Evolutionary conservation across 2,888 invertebrate species (phyloP), one percentile per base, ranked within the genome.

Genomic region (Lithophane ornitopus): DNA sequence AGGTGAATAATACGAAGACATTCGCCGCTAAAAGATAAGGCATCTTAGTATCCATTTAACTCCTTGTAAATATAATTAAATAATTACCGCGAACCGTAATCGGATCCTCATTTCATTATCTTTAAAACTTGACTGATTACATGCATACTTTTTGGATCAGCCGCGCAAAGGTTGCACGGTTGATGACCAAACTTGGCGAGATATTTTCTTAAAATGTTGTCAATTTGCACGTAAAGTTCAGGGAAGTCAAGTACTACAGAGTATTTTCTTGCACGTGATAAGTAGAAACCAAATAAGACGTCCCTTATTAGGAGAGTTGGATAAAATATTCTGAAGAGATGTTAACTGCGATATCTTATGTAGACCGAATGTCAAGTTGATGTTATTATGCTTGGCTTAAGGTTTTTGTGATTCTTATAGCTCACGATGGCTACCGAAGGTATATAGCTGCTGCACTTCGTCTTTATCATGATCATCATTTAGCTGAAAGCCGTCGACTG

Each of bases 161-260:
- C 62, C 12, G 52, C 34, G 26, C 68, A 80, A 83, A 78, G 88
- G 81, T 72, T 70, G 58, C 78, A 83, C 76, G 88, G 81, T 72
- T 70, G 58, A 54, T 12, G 28, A 34, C 81, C 87, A 59, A 78
- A 84, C 26, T 67, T 73, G 85, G 85, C n/a, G 39, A 69, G 59
- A 58, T 62, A 75, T 76, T 77, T 84, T 76, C 26, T 72, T 79
- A 44, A 63, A 83, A 86, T 88, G 74, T 79, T 62, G 69, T 74
- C 66, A 75, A 41, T 74, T 71, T 11, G 19, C 54, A 70, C 12
- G 66, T 77, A 80, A 82, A 84, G 85, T 80, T 87, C 87, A 87
- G 77, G 59, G 63, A 34, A 78, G 75, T 62, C 78, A 67, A 49
- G 46, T 77, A 62, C 22, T 34, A 34, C 12, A 11, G n/a, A 34